A percentile compares a stretch with the other conserved stretches of the same genome.
These are phyloP conservation scores for Ceratina calcarata DNA, from an alignment of 1,140 invertebrate genomes.

Conservation along the genomic window DNA sequence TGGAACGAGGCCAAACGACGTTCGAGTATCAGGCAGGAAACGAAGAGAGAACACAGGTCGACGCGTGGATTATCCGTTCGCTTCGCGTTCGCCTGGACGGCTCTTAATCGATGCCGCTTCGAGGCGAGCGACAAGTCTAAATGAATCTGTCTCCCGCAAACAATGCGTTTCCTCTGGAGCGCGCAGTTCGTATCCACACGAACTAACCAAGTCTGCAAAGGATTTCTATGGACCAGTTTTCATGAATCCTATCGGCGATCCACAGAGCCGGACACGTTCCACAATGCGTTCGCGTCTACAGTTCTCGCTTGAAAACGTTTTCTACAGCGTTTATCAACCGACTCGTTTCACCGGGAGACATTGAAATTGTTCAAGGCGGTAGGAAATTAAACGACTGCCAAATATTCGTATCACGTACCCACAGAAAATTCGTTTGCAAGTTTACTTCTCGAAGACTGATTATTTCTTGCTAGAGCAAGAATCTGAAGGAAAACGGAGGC, in stretches of 20 bases:
- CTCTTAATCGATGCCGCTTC: conserved; percentile 51
- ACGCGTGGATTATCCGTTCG: conserved; percentile 14
- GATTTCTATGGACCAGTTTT: conserved; percentile 68
- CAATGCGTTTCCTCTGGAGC: conserved; percentile 54
- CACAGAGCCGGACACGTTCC: conserved; percentile 53
- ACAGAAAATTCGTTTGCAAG: not conserved
- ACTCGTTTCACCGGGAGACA: conserved; percentile 9
- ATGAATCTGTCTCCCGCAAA: conserved; percentile 72
- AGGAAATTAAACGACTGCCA: conserved; percentile 1
- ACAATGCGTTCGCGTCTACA: conserved; percentile 44
- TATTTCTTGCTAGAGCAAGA: not conserved
- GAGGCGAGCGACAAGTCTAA: conserved; percentile 65
- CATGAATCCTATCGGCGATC: conserved; percentile 69
- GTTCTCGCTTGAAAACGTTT: not conserved
- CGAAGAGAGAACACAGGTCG: not conserved
- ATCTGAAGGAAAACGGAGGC: too few relatives aligned
- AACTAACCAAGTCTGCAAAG: conserved; percentile 37
- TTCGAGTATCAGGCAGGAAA: conserved; percentile 1
- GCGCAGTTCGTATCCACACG: conserved; percentile 9
- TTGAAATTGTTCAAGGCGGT: not conserved
- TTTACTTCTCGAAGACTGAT: not conserved
- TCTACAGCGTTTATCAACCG: not conserved
- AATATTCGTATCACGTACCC: not conserved
- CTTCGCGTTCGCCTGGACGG: conserved; percentile 14
- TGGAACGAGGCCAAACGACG: conserved; percentile 1